These are phyloP conservation scores for Cochlearius cochlearius DNA, from an alignment of 2,113 vertebrate species.

Conservation along the genomic window DNA sequence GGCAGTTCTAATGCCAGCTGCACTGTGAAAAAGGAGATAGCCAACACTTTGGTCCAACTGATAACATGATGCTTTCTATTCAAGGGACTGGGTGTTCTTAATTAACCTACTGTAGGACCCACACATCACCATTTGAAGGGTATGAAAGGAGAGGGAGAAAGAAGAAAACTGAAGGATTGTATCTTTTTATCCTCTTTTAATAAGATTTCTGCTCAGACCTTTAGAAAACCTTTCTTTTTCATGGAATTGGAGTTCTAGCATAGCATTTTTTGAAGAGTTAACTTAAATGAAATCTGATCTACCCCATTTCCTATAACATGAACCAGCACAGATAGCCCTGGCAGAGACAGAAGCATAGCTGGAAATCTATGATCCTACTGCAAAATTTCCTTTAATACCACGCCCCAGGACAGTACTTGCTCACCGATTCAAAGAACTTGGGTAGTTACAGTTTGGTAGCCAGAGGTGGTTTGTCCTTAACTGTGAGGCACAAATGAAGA, in stretches of 20 bases:
- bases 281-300: not conserved
- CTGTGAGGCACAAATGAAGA: not conserved
- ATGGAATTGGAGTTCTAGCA: not conserved
- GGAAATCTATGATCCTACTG: not conserved
- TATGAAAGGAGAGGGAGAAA: not conserved
- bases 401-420: not conserved
- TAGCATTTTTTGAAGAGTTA: slow-evolving; percentile 22
- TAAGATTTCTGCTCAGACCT: not conserved
- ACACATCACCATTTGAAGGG: not conserved
- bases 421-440: slow-evolving; percentile 6
- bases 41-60: not conserved
- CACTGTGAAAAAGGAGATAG: slow-evolving; percentile 7
- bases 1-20: not conserved
- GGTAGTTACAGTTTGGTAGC: not conserved
- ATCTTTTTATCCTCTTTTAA: slow-evolving; percentile 28
- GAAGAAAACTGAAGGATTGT: not conserved
- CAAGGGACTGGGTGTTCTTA: slow-evolving; percentile 8
- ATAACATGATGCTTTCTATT: not conserved
- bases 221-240: slow-evolving; percentile 41
- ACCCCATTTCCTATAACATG: slow-evolving; percentile 10
- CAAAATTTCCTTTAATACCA: not conserved
- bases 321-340: not conserved
- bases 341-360: not conserved
- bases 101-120: slow-evolving; percentile 24
- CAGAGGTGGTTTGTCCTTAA: not conserved